Conservation (phyloP, 2,888 invertebrate species). For the Mongoloraphidia duomilia region DNA sequence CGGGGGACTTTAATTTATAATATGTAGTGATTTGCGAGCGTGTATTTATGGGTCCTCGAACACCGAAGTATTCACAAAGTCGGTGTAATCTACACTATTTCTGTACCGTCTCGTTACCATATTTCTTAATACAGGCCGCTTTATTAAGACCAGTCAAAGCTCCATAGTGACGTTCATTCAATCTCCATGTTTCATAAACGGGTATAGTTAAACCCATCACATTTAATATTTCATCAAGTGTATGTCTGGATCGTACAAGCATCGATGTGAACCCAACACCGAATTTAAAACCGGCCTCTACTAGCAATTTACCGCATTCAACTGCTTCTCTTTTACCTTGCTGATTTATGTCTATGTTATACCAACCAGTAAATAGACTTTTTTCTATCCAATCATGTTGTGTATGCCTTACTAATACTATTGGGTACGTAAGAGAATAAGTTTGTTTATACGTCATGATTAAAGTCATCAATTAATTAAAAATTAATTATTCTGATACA, state of each 20-base stretch:
- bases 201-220: slow-evolving; percentile 55
- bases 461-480: too few relatives aligned
- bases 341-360: slow-evolving; percentile 27
- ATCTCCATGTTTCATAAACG: slow-evolving; percentile 59
- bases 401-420: slow-evolving; percentile 28
- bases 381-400: slow-evolving; percentile 29
- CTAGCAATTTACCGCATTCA: slow-evolving; percentile 57
- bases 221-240: slow-evolving; percentile 50
- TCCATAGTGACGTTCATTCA: slow-evolving; percentile 81
- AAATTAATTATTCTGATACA: too few relatives aligned
- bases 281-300: slow-evolving; percentile 52
- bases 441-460: too few relatives aligned
- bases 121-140: slow-evolving; percentile 69
- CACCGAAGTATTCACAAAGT: background rate
- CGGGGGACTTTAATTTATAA: too few relatives aligned
- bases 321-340: slow-evolving; percentile 52
- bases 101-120: slow-evolving; percentile 63
- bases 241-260: slow-evolving; percentile 61
- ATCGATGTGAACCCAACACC: slow-evolving; percentile 72
- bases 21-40: too few relatives aligned
- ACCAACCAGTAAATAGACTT: slow-evolving; percentile 30
- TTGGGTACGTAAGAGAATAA: too few relatives aligned
- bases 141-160: slow-evolving; percentile 76
- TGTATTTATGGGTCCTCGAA: too few relatives aligned
- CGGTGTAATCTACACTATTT: too few relatives aligned